Conservation (phyloP, 1,140 invertebrate genomes). For the Ptiloglossa arizonensis region DNA sequence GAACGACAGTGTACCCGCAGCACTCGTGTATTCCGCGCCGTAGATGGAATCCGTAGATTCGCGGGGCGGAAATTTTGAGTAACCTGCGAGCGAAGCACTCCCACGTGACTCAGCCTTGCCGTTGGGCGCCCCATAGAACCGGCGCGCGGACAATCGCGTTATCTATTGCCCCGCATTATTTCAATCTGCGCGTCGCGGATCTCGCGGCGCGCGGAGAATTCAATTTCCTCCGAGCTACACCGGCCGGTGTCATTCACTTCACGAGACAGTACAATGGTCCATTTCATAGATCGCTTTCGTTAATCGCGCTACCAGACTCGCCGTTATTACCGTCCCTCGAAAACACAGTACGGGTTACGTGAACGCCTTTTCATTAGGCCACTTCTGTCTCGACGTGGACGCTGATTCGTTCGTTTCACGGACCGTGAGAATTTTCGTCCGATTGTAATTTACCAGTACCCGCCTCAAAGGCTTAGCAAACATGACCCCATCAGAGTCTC, state of each 20-base stretch:
- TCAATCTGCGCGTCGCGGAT: constrained; percentile 34
- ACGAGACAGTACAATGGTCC: constrained; percentile 48
- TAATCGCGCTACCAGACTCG: constrained; percentile 39
- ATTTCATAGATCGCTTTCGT: constrained; percentile 57
- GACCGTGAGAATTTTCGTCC: constrained; percentile 51
- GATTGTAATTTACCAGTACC: too few relatives aligned
- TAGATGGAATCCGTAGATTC: too few relatives aligned
- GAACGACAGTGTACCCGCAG: too few relatives aligned
- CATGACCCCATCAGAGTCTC: too few relatives aligned
- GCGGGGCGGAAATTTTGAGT: not conserved
- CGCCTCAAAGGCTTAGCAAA: too few relatives aligned
- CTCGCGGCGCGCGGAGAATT: constrained; percentile 34
- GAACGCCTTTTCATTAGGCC: constrained; percentile 18
- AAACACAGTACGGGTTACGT: constrained; percentile 23
- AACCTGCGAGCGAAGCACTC: not conserved
- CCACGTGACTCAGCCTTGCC: not conserved
- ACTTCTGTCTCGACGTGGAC: not conserved
- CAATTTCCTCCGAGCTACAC: constrained; percentile 33
- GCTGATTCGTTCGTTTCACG: constrained; percentile 3
- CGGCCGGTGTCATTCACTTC: constrained; percentile 42
- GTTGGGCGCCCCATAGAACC: not conserved
- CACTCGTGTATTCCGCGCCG: too few relatives aligned
- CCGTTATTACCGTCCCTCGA: constrained; percentile 17
- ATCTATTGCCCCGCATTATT: constrained; percentile 37
- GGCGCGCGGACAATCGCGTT: not conserved